Evolutionary conservation across 2,113 vertebrate genomes (phyloP), one percentile per base, ranked within the genome.

Genomic region (Oriolus oriolus): DNA sequence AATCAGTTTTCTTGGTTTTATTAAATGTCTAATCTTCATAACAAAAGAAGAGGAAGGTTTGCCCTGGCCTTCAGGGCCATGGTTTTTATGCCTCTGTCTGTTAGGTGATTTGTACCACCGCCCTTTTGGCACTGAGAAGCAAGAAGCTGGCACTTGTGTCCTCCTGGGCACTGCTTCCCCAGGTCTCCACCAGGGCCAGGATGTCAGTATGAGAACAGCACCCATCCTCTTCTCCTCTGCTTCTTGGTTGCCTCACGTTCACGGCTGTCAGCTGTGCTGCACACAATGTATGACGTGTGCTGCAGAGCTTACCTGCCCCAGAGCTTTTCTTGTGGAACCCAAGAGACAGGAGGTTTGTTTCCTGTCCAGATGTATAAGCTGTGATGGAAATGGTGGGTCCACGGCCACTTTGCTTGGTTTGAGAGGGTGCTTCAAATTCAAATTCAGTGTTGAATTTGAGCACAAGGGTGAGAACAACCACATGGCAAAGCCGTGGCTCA

Each of bases 231-330:
- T 26, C 27, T 65, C 39, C 41, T 13, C 39, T 60, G 21, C 41
- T 71, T 86, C 44, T 13, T 5, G 3, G 8, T 5, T 44, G 8
- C 11, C 37, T 60, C 1, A 0, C 30, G 26, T 31, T 31, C 33
- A 8, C 1, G 1, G 27, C 53, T 61, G 23, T 26, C 4, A 4
- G 60, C 61, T 24, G 4, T 45, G 47, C 77, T 75, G 50, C 64
- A 28, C 8, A 2, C 19, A 30, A 2, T 4, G 11, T 10, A 10
- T 11, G 22, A 6, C 2, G 9, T 23, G 1, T 24, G 16, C 37
- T 33, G 1, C 45, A 63, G 31, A 22, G 13, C 37, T 82, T 42
- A 14, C 33, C 61, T 76, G 59, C 3, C 61, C 31, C 17, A n/a
- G 37, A 16, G 35, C 13, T 73, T 56, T 24, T 30, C 26, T 9